phyloP scores from a whole-genome alignment of 2,888 invertebrate species.

The Archips crataeganus region DNA sequence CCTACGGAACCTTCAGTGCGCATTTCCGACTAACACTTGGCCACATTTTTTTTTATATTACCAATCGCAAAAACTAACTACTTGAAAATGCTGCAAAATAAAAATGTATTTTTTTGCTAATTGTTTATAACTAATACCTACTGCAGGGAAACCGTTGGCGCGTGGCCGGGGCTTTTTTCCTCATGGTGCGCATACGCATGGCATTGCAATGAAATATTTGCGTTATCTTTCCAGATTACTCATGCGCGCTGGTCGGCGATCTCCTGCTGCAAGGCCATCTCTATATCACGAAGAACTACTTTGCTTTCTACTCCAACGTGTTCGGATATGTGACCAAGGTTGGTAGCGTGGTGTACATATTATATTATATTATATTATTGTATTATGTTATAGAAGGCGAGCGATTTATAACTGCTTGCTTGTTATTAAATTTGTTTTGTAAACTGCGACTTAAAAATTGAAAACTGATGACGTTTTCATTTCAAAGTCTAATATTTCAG shows the following conservation, averaged over 20 bases:
- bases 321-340: conserved; percentile 98
- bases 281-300: conserved; percentile 97
- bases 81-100: too few species aligned
- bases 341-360: conserved; percentile 56
- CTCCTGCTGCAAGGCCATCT: conserved; percentile 96
- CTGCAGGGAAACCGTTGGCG: too few species aligned
- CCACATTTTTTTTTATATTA: too few species aligned
- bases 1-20: too few species aligned
- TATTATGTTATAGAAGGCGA: background rate
- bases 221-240: conserved; percentile 89
- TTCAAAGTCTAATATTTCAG: too few species aligned
- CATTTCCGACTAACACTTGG: too few species aligned
- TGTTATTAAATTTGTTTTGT: too few species aligned
- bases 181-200: background rate
- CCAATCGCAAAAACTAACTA: too few species aligned
- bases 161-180: background rate
- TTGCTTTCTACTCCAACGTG: conserved; percentile 98
- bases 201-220: conserved; percentile 45
- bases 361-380: too few species aligned
- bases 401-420: background rate
- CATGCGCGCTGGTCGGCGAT: conserved; percentile 96
- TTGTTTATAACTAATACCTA: too few species aligned
- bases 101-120: too few species aligned
- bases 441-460: background rate
- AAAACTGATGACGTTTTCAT: too few species aligned